phyloP scores from a whole-genome alignment of 2,797 vertebrate genomes.

The Arnoldichthys spilopterus region DNA sequence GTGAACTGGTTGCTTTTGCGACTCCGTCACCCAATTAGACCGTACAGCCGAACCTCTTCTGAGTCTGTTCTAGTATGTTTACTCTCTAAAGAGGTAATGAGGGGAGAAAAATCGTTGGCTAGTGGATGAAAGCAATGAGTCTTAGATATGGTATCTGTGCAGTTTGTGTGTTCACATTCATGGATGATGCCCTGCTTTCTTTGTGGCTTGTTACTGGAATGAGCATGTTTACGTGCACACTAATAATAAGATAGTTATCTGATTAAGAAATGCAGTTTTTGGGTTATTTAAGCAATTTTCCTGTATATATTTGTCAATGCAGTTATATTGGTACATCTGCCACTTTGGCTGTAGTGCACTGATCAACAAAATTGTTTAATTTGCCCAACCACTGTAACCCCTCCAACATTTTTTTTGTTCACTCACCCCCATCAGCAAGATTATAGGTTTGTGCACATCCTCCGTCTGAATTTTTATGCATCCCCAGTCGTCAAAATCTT shows the following conservation, averaged over 20 bases:
- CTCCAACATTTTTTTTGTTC: too few species aligned
- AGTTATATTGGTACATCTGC: too few species aligned
- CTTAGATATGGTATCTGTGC: neutral
- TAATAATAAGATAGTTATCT: neutral
- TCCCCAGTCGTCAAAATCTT: too few species aligned
- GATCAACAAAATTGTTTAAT: too few species aligned
- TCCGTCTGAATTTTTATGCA: too few species aligned
- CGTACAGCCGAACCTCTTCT: neutral
- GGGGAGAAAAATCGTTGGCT: neutral
- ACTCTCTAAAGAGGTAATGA: neutral
- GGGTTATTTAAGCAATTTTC: too few species aligned
- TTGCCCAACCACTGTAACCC: too few species aligned
- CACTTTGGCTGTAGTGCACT: too few species aligned
- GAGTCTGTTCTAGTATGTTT: neutral
- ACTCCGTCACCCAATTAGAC: conserved; percentile 31
- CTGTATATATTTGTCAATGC: too few species aligned
- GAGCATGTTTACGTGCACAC: neutral
- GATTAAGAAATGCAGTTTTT: too few species aligned
- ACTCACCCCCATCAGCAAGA: too few species aligned
- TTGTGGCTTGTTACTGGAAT: neutral
- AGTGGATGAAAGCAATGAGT: neutral
- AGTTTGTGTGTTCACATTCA: neutral
- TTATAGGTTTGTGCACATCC: too few species aligned
- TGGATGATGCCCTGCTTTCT: neutral
- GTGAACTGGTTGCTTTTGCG: conserved; percentile 16